phyloP scores from a whole-genome alignment of 2,888 invertebrate genomes.

The Diaphora mendica region DNA sequence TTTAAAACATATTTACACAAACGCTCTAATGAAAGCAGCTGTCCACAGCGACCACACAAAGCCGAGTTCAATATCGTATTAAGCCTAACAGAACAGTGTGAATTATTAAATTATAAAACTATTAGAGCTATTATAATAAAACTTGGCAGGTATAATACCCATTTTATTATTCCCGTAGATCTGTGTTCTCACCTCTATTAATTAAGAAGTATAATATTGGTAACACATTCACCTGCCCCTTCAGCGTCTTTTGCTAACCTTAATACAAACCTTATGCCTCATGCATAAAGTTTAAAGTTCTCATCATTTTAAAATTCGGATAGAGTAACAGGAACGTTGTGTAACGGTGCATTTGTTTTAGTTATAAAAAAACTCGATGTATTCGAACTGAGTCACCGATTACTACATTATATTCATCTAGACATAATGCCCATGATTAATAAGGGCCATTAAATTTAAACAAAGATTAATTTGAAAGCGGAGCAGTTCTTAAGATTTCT shows the following conservation, averaged over 20 bases:
- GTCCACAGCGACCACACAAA: slow-evolving; percentile 16
- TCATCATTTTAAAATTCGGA: slow-evolving; percentile 49
- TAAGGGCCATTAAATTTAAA: slow-evolving; percentile 81
- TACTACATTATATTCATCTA: slow-evolving; percentile 78
- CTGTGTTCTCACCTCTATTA: slow-evolving; percentile 66
- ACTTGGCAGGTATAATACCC: slow-evolving; percentile 44
- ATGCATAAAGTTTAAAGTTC: slow-evolving; percentile 51
- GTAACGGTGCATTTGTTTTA: slow-evolving; percentile 80
- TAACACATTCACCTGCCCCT: slow-evolving; percentile 76
- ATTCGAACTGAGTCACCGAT: slow-evolving; percentile 75
- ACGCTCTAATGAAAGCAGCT: slow-evolving; percentile 36
- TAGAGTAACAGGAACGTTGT: slow-evolving; percentile 61
- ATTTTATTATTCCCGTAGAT: slow-evolving; percentile 57
- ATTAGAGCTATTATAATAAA: slow-evolving; percentile 42
- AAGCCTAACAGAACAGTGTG: slow-evolving; percentile 23
- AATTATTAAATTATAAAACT: slow-evolving; percentile 37
- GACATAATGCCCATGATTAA: slow-evolving; percentile 81
- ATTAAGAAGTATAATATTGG: slow-evolving; percentile 74
- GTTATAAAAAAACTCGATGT: slow-evolving; percentile 74
- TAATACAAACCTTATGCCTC: slow-evolving; percentile 44
- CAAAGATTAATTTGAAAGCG: slow-evolving; percentile 80
- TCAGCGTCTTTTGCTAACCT: slow-evolving; percentile 19
- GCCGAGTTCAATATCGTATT: slow-evolving; percentile 21
- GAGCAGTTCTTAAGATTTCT: slow-evolving; percentile 53
- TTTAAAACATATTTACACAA: slow-evolving; percentile 30